Evolutionary conservation across 35 echinoderm and acorn worm species (phyloP), one percentile per base, ranked within the genome.

Genomic region (Amphiura filiformis): DNA sequence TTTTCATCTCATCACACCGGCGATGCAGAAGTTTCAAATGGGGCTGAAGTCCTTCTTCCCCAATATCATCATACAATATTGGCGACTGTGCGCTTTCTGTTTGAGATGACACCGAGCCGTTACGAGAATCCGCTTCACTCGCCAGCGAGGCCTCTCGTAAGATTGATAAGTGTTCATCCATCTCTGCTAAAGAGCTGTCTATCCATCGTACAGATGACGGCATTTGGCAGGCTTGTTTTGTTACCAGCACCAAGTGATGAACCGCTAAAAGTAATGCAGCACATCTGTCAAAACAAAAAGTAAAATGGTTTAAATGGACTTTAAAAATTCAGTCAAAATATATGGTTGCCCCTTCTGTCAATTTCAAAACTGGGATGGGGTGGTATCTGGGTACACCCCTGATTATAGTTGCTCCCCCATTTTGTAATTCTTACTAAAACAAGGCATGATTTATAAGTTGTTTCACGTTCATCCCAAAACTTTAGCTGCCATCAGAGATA

Each of bases 141-240:
- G 56, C 83, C 32, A 85, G 56, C 0, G 56, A 28, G 17, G 35
- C 39, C 83, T 85, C 83, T 35, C 52, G 83, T 20, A 65, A 23
- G n/a, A 91, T 77, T 78, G 88, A 85, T 47, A 93, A 85, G 40
- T 97, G 95, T 38, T 93, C 57, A 44, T 97, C 95, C 95, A 97
- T 97, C 40, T 91, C 85, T 15, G 81, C 82, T 39, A 97, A 37
- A n/a, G 95, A 88, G 52, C 82, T 86, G 78, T 97, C 92, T 4
- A 97, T 97, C 95, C 95, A 97, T 39, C 86, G 82, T 34, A 94
- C 89, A 37, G 75, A 89, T 5, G 64, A 77, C 7, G 92, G 89
- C 64, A 93, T 80, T 34, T 91, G 85, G 31, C 92, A 97, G 20
- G 95, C 95, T 47, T 91, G 90, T 56, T 94, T 97, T 31, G 95